Conservation (phyloP, 2,113 vertebrate species). For the Phyllostomus hastatus region DNA sequence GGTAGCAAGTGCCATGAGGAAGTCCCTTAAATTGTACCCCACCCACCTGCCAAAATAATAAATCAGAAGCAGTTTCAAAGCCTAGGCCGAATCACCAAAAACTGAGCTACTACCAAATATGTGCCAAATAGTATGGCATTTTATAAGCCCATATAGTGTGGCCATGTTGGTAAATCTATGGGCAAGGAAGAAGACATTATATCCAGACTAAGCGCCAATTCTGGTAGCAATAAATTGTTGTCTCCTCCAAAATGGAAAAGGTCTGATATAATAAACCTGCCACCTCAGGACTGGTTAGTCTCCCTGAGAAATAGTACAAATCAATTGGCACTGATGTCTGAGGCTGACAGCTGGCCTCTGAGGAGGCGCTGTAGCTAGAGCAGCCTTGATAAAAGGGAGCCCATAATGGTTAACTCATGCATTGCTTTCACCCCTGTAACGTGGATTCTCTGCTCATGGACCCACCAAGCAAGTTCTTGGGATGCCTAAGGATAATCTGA, state of each 20-base stretch:
- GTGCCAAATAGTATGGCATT: not conserved
- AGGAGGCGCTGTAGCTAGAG: not conserved
- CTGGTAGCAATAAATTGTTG: not conserved
- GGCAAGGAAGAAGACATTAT: not conserved
- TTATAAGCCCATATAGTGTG: not conserved
- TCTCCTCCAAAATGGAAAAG: not conserved
- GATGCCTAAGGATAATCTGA: not conserved
- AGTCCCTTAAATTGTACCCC: not conserved
- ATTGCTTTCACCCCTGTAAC: not conserved
- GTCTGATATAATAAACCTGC: not conserved
- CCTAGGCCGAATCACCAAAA: not conserved
- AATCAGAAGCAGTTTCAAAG: not conserved
- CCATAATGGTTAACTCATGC: not conserved
- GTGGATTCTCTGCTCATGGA: not conserved
- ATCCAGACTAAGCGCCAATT: not conserved
- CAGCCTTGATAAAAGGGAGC: not conserved
- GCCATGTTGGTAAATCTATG: not conserved
- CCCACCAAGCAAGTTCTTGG: not conserved
- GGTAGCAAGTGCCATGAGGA: not conserved
- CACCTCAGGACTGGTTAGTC: not conserved
- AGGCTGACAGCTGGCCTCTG: not conserved
- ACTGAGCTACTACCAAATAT: not conserved
- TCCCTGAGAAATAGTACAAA: not conserved
- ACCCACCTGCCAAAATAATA: not conserved
- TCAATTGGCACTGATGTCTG: not conserved